A percentile compares a stretch with the other conserved stretches of the same genome.
phyloP scores from a whole-genome alignment of 2,888 invertebrate genomes.

The Cheilosia vernalis region DNA sequence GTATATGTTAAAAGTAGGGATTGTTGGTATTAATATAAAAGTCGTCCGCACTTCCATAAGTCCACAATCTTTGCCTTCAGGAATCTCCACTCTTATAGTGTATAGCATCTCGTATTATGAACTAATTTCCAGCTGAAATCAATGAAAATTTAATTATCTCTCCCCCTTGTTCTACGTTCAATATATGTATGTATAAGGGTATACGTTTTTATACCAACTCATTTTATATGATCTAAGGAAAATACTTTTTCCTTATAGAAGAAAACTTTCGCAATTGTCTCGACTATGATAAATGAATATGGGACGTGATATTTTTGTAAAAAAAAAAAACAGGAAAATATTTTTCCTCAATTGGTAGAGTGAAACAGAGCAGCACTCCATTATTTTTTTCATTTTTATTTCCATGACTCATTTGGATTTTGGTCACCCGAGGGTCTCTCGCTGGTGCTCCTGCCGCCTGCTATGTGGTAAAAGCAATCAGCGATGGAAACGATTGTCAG shows the following conservation, averaged over 20 bases:
- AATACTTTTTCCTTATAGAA: conserved; percentile 36
- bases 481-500: conserved; percentile 59
- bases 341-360: conserved; percentile 48
- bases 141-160: conserved; percentile 73
- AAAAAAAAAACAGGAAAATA: conserved; percentile 11
- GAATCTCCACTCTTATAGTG: neutral
- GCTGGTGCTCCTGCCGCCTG: conserved; percentile 1
- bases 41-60: no score
- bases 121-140: conserved; percentile 63
- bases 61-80: no score
- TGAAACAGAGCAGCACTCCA: conserved; percentile 60
- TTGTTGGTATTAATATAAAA: no score
- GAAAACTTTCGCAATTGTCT: conserved; percentile 71
- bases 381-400: conserved; percentile 67
- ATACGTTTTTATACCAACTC: conserved; percentile 52
- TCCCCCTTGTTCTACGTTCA: neutral
- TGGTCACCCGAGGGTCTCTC: conserved; percentile 56
- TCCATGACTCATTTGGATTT: conserved; percentile 71
- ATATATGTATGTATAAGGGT: conserved; percentile 1
- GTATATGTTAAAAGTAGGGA: no score
- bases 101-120: conserved; percentile 9
- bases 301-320: conserved; percentile 69
- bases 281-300: conserved; percentile 71
- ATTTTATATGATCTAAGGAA: conserved; percentile 52
- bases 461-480: conserved; percentile 68